Conservation (phyloP, 2,113 vertebrate species). For the Nesogale talazaci region DNA sequence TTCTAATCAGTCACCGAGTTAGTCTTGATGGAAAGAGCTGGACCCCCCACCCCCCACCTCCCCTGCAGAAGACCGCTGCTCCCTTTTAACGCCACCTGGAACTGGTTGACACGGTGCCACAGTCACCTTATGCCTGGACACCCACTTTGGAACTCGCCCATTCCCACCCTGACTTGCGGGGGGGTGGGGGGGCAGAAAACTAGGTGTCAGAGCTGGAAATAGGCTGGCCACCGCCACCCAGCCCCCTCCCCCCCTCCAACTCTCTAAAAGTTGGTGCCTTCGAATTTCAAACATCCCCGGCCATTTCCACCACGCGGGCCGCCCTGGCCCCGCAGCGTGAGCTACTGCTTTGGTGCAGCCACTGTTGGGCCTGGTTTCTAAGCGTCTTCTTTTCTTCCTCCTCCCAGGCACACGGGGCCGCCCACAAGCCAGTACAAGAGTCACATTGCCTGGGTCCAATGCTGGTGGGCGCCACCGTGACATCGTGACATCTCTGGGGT, state of each 20-base stretch:
- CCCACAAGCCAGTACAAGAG: neutral
- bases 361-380: neutral
- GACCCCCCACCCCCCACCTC: too few relatives aligned
- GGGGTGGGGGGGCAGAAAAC: neutral
- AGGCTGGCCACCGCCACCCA: too few relatives aligned
- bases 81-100: slow-evolving; percentile 72
- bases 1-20: slow-evolving; percentile 66
- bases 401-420: neutral
- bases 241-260: too few relatives aligned
- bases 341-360: neutral
- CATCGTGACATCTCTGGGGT: too few relatives aligned
- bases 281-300: accelerated
- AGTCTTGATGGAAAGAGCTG: slow-evolving; percentile 62
- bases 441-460: neutral
- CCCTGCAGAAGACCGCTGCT: slow-evolving; percentile 2
- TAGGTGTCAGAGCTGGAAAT: slow-evolving; percentile 2
- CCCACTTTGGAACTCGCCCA: neutral
- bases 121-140: neutral
- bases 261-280: neutral
- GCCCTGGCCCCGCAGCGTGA: neutral
- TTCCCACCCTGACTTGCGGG: neutral
- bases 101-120: slow-evolving; percentile 44
- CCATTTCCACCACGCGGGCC: neutral
- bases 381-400: neutral
- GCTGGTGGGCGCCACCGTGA: neutral